phyloP scores from a whole-genome alignment of 1,140 invertebrate species.

The Bactericera cockerelli region DNA sequence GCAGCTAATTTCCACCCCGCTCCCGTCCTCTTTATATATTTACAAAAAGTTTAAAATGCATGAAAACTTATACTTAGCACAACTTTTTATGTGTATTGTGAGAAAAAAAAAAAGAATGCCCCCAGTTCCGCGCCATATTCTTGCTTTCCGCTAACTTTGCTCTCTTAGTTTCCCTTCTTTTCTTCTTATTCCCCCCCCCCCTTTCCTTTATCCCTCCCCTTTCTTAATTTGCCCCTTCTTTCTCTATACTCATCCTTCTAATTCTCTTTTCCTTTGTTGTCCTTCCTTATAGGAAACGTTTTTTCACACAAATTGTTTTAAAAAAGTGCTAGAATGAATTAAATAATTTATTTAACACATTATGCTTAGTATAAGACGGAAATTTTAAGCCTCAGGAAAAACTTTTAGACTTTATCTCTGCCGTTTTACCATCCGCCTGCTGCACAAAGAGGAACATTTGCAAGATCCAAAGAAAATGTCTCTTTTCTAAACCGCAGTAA shows the following conservation, averaged over 20 bases:
- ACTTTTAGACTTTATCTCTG: no score
- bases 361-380: no score
- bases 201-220: no score
- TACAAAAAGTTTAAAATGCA: slow-evolving; percentile 9
- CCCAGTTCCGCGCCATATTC: neutral
- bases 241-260: no score
- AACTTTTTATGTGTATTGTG: slow-evolving; percentile 1
- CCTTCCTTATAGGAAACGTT: no score
- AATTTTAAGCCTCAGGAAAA: no score
- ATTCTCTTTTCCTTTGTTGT: no score
- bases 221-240: neutral
- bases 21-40: neutral
- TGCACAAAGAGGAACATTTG: no score
- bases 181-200: neutral
- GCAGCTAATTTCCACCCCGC: neutral
- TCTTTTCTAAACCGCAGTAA: no score
- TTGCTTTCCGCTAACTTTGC: no score
- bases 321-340: neutral
- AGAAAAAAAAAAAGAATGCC: neutral
- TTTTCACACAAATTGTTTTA: slow-evolving; percentile 1
- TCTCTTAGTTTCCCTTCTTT: neutral
- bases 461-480: no score
- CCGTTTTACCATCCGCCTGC: no score
- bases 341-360: slow-evolving; percentile 7
- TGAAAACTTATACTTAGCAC: neutral